phyloP scores from a whole-genome alignment of 2,888 invertebrate species.

The Temnothorax unifasciatus region DNA sequence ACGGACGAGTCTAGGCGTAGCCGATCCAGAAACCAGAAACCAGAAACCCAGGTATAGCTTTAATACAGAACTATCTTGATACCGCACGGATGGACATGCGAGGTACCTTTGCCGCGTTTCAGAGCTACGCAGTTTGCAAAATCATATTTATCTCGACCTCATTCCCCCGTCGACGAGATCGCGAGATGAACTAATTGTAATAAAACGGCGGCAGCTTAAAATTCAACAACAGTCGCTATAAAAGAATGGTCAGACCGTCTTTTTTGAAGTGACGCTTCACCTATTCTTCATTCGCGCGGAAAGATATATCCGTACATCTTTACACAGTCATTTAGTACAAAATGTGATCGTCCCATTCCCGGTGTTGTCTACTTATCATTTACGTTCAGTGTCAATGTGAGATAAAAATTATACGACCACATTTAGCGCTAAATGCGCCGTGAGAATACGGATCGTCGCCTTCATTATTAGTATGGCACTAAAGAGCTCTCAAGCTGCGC shows the following conservation, averaged over 20 bases:
- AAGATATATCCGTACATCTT: neutral
- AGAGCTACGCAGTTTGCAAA: slow-evolving; percentile 42
- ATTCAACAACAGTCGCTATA: neutral
- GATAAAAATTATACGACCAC: slow-evolving; percentile 43
- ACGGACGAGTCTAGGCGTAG: slow-evolving; percentile 78
- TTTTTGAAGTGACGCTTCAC: neutral
- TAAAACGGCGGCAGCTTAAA: neutral
- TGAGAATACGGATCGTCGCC: slow-evolving; percentile 41
- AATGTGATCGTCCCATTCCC: slow-evolving; percentile 8
- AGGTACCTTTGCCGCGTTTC: slow-evolving; percentile 52
- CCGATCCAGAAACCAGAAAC: slow-evolving; percentile 78
- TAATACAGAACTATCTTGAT: slow-evolving; percentile 81
- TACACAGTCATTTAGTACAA: neutral
- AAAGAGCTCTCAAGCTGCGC: slow-evolving; percentile 37
- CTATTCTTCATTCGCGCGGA: neutral
- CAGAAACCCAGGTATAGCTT: slow-evolving; percentile 76
- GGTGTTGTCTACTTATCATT: slow-evolving; percentile 23
- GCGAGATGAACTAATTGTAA: neutral
- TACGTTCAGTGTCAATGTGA: slow-evolving; percentile 41
- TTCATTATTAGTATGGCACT: slow-evolving; percentile 33
- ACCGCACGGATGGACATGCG: slow-evolving; percentile 57
- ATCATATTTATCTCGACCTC: slow-evolving; percentile 50
- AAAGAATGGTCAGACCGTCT: neutral
- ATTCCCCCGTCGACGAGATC: neutral
- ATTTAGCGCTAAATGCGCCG: slow-evolving; percentile 44